These are phyloP conservation scores for Phorcus lineatus DNA, from an alignment of 2,888 invertebrate species.

Conservation along the genomic window DNA sequence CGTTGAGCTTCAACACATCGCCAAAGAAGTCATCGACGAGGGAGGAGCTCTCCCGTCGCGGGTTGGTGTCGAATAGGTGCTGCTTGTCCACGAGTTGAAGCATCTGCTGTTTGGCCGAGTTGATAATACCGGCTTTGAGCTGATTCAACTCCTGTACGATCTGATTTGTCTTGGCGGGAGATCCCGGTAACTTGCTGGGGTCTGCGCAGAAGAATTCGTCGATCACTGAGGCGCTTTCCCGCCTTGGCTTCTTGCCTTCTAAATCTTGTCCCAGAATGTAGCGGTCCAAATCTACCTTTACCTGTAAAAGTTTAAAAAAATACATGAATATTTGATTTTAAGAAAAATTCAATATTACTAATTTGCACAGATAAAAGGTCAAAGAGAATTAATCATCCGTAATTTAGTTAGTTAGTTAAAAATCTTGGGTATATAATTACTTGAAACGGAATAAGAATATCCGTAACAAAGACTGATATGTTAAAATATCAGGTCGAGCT, in stretches of 20 bases:
- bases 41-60: constrained; percentile 58
- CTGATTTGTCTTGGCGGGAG: constrained; percentile 1
- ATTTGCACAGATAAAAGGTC: not conserved
- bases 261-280: constrained; percentile 77
- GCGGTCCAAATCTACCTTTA: constrained; percentile 81
- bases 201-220: constrained; percentile 81
- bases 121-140: constrained; percentile 49
- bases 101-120: constrained; percentile 48
- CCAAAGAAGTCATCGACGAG: constrained; percentile 61
- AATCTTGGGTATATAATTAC: not conserved
- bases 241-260: constrained; percentile 77
- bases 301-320: not conserved
- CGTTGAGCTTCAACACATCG: not conserved
- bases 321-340: not conserved
- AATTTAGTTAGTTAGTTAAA: not conserved
- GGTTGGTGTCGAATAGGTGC: constrained; percentile 32
- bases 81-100: constrained; percentile 46
- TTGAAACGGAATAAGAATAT: no score
- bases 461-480: not conserved
- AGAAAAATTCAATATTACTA: not conserved
- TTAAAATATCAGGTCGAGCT: not conserved
- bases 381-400: not conserved
- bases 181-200: constrained; percentile 46
- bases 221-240: constrained; percentile 81
- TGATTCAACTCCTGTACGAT: constrained; percentile 40